These are phyloP conservation scores for Sinotaia quadrata DNA, from an alignment of 2,888 invertebrate genomes.

Conservation along the genomic window DNA sequence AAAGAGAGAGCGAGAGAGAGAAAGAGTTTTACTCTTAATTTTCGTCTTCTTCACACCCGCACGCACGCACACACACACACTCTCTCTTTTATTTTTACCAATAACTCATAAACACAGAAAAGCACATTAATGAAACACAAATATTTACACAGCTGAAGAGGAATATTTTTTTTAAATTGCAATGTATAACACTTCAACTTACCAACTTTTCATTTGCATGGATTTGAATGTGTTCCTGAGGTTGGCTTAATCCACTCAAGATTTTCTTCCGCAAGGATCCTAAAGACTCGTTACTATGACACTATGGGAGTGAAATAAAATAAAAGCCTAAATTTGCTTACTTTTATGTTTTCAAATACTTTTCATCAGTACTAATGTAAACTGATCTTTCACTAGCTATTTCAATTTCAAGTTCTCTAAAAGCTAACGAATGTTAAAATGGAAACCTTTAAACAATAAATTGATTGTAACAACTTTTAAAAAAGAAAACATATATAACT, in stretches of 20 bases:
- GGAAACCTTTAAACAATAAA: background rate
- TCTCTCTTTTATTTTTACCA: too few species aligned
- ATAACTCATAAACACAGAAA: too few species aligned
- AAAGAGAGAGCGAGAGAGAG: too few species aligned
- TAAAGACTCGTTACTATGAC: slow-evolving; percentile 73
- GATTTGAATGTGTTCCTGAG: slow-evolving; percentile 68
- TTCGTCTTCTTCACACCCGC: too few species aligned
- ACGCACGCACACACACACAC: too few species aligned
- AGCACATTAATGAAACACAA: too few species aligned
- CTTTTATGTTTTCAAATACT: background rate
- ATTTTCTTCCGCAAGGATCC: slow-evolving; percentile 70
- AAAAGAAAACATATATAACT: background rate
- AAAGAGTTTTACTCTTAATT: too few species aligned
- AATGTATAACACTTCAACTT: slow-evolving; percentile 29
- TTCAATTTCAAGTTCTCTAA: too few species aligned
- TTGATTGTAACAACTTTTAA: background rate
- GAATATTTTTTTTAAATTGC: too few species aligned
- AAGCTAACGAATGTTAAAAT: background rate
- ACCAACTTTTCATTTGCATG: slow-evolving; percentile 70
- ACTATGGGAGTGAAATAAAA: slow-evolving; percentile 41
- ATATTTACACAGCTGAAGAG: too few species aligned
- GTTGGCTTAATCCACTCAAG: slow-evolving; percentile 65
- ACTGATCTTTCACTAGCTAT: too few species aligned
- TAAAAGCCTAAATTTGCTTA: background rate
- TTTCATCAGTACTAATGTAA: too few species aligned